Evolutionary conservation across 2,888 invertebrate species (phyloP), one percentile per base, ranked within the genome.

Genomic region (Mystacides longicornis): DNA sequence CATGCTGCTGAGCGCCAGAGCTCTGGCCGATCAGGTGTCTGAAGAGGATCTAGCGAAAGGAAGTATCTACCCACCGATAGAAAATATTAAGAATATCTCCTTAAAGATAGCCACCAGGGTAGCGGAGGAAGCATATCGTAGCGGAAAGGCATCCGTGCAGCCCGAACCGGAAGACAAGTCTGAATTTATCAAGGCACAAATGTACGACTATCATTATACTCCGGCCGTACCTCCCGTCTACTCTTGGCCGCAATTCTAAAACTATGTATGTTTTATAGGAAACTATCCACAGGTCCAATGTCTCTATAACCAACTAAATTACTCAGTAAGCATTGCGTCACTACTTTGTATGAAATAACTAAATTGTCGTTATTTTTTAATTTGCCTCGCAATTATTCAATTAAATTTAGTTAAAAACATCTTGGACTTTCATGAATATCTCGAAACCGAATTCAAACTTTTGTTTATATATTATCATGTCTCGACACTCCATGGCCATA

Each of bases 31-130:
- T 3, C 76, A 92, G 50, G 96, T 96, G 5, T 81, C 86, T 0
- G 82, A 91, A 49, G 80, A 81, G 1, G 89, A 96, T 72, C 74
- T 98, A 65, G 82, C 81, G 1, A 81, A 80, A 53, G 97, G 97
- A 56, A 85, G 93, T 62, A 78, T 99, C 52, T 99, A 97, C 73
- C 98, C 98, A 19, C 93, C 95, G 0, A 79, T 98, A 14, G 75
- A 80, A 42, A 78, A 82, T 59, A 94, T 98, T 63, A 83, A 89
- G 64, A 80, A 87, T 59, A 91, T 93, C 67, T 97, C 97, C 1
- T 73, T 93, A 52, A 82, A 83, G 68, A 95, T 99, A 65, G 97
- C 95, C 20, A 80, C 81, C 37, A 81, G 81, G 67, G 73, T 96
- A 55, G 85, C 90, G 50, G 84, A 92, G 54, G 87, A 88, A 69